Conservation (phyloP, 2,113 vertebrate species). For the Caretta caretta region DNA sequence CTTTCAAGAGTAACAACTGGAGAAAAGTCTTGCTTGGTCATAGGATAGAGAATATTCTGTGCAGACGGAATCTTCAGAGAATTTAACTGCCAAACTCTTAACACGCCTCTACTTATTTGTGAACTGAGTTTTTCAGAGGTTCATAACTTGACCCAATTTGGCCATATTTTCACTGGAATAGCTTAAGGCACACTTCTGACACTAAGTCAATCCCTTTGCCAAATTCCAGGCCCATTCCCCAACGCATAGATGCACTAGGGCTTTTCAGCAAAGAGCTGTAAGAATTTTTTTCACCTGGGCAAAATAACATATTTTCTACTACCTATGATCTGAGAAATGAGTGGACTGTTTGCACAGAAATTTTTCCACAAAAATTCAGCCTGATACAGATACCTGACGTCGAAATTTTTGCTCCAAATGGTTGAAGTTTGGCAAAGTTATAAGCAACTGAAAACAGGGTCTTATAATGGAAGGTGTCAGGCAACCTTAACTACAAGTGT, state of each 20-base stretch:
- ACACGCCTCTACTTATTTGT: slow-evolving; percentile 22
- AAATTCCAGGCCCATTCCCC: background rate
- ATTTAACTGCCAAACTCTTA: slow-evolving; percentile 51
- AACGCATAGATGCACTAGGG: background rate
- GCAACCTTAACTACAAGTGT: background rate
- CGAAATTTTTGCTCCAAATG: background rate
- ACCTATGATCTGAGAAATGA: background rate
- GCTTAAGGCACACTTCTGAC: background rate
- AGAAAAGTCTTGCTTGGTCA: background rate
- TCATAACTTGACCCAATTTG: background rate
- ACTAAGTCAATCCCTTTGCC: background rate
- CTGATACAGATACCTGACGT: background rate
- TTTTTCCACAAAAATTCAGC: background rate
- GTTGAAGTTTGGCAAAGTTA: background rate
- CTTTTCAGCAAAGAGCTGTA: background rate
- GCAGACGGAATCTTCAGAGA: background rate
- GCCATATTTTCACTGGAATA: background rate
- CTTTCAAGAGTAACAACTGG: slow-evolving; percentile 36
- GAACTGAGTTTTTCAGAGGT: slow-evolving; percentile 53
- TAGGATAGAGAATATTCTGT: background rate
- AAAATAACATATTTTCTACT: background rate
- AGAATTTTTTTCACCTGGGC: background rate
- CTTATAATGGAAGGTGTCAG: background rate
- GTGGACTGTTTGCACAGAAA: slow-evolving; percentile 4
- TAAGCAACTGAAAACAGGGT: background rate